Conservation (phyloP, 2,113 vertebrate genomes). For the Excalfactoria chinensis region DNA sequence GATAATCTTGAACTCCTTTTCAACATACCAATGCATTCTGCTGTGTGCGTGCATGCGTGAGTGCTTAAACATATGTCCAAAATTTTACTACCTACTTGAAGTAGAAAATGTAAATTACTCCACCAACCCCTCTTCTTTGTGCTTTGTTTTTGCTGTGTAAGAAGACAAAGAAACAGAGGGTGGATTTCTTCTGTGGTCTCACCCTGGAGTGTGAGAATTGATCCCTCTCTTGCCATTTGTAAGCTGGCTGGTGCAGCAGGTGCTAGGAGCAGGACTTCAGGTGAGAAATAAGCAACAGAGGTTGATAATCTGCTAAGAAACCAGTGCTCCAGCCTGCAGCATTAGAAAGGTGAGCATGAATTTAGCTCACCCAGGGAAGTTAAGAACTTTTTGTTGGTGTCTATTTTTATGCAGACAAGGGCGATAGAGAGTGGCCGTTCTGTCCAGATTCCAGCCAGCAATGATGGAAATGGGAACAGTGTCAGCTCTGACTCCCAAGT, state of each 20-base stretch:
- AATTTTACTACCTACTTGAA: background rate
- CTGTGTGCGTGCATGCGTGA: background rate
- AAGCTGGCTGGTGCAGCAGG: background rate
- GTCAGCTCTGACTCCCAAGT: background rate
- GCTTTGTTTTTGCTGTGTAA: background rate
- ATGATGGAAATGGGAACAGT: background rate
- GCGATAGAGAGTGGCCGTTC: background rate
- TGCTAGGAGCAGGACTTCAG: background rate
- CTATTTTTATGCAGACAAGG: background rate
- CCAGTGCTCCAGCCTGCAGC: background rate
- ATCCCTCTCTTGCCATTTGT: background rate
- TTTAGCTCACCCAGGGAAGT: background rate
- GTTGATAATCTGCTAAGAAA: background rate
- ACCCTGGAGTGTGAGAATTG: background rate
- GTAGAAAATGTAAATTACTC: background rate
- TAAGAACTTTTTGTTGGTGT: background rate
- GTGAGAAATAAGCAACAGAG: background rate
- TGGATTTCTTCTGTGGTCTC: background rate
- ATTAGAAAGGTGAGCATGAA: background rate
- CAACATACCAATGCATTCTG: background rate
- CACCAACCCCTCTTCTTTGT: background rate
- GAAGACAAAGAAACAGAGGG: background rate
- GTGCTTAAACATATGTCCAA: background rate
- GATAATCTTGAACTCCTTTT: background rate
- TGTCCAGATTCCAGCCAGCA: background rate